Conservation (phyloP, 2,888 invertebrate species). For the Ommatoiulus sabulosus region DNA sequence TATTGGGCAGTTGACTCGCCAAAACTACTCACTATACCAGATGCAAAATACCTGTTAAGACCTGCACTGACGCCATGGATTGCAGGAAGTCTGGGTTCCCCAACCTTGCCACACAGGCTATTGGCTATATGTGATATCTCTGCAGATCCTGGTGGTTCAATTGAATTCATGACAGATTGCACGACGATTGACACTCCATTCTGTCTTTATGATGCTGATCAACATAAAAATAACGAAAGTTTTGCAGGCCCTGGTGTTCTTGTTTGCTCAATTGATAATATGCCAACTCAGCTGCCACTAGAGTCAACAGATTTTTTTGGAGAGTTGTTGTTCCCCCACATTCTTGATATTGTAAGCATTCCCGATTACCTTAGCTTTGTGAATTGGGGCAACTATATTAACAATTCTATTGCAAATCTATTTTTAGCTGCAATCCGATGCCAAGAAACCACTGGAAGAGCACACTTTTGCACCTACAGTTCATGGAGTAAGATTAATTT, state of each 20-base stretch:
- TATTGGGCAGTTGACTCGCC: constrained; percentile 99
- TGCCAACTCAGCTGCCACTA: constrained; percentile 98
- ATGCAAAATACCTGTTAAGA: constrained; percentile 92
- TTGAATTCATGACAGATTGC: constrained; percentile 99
- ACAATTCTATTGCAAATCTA: neutral
- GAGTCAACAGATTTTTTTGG: constrained; percentile 99
- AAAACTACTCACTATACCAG: constrained; percentile 94
- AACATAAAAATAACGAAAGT: constrained; percentile 96
- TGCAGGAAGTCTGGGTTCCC: constrained; percentile 87
- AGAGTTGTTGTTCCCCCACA: constrained; percentile 88
- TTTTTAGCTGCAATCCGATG: constrained; percentile 79
- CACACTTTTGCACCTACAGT: constrained; percentile 77
- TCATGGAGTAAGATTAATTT: constrained; percentile 72
- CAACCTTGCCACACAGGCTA: constrained; percentile 89
- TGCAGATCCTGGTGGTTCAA: constrained; percentile 98
- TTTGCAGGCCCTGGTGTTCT: constrained; percentile 97
- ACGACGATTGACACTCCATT: constrained; percentile 99
- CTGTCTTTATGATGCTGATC: constrained; percentile 98
- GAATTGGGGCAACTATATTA: neutral
- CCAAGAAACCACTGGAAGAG: constrained; percentile 80
- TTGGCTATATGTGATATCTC: constrained; percentile 96
- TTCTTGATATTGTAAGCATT: constrained; percentile 79
- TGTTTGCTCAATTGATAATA: constrained; percentile 99
- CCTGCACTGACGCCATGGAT: constrained; percentile 94
- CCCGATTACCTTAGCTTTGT: neutral